Evolutionary conservation across 2,888 invertebrate genomes (phyloP).

Genomic region (Loripinus fragilis): DNA sequence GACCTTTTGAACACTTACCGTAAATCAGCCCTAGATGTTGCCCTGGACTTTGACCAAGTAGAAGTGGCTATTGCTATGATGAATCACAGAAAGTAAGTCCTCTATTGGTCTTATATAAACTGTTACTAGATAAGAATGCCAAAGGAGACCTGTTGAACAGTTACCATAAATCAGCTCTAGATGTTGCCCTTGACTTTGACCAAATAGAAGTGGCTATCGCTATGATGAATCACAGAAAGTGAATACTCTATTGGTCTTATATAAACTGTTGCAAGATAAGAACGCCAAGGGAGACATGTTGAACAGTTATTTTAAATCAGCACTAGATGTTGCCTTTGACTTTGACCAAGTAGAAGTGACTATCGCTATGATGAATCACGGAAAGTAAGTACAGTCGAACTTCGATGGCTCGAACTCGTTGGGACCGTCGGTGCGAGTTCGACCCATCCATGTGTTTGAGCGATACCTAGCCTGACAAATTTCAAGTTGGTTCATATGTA

Average conservation of each 20-base stretch:
- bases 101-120: too few relatives aligned
- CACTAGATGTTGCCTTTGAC: slow-evolving; percentile 62
- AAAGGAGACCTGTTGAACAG: slow-evolving; percentile 51
- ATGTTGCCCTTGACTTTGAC: slow-evolving; percentile 61
- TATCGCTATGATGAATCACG: slow-evolving; percentile 54
- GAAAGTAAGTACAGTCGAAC: slow-evolving; percentile 52
- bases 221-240: slow-evolving; percentile 59
- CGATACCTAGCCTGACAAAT: too few relatives aligned
- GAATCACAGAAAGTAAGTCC: slow-evolving; percentile 54
- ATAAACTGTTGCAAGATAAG: slow-evolving; percentile 49
- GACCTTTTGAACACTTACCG: slow-evolving; percentile 56
- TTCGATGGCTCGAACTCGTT: too few relatives aligned
- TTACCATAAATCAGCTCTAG: slow-evolving; percentile 60
- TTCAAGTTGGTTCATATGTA: too few relatives aligned
- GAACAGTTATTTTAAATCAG: slow-evolving; percentile 60
- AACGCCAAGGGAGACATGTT: slow-evolving; percentile 48
- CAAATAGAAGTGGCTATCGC: slow-evolving; percentile 59
- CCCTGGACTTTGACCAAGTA: slow-evolving; percentile 59
- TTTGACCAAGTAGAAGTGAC: slow-evolving; percentile 61
- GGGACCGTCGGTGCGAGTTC: too few relatives aligned
- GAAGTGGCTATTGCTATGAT: slow-evolving; percentile 60
- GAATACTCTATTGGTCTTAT: too few relatives aligned
- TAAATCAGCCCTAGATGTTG: slow-evolving; percentile 60
- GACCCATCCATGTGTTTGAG: too few relatives aligned
- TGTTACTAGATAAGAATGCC: slow-evolving; percentile 56